Conservation (phyloP, 2,888 invertebrate genomes). For the Aplocera efformata region DNA sequence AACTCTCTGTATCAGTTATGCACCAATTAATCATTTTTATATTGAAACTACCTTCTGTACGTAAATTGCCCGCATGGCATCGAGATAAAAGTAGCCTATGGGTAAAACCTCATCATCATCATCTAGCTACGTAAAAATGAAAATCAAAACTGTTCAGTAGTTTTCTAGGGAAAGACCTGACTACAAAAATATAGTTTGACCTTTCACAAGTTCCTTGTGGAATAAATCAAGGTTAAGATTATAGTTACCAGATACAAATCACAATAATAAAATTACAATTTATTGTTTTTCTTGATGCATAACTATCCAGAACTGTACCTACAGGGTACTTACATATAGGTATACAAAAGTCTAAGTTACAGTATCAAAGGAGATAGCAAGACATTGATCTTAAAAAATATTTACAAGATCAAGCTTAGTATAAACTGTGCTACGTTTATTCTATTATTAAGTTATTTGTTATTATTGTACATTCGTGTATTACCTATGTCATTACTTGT, state of each 20-base stretch:
- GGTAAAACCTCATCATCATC: too few relatives aligned
- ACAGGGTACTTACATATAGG: constrained; percentile 33
- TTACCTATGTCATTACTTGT: constrained; percentile 9
- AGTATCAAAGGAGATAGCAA: constrained; percentile 63
- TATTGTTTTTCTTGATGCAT: constrained; percentile 16
- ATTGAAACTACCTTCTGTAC: too few relatives aligned
- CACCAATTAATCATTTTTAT: constrained; percentile 3
- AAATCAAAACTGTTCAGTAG: too few relatives aligned
- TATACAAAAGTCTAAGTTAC: constrained; percentile 70
- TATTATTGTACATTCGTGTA: constrained; percentile 29
- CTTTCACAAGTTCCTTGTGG: too few relatives aligned
- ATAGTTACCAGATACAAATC: too few relatives aligned
- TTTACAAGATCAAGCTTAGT: constrained; percentile 72
- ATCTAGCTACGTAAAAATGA: too few relatives aligned
- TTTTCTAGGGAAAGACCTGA: too few relatives aligned
- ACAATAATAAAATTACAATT: too few relatives aligned
- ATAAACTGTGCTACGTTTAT: constrained; percentile 53
- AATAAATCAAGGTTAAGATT: too few relatives aligned
- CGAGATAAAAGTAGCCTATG: too few relatives aligned
- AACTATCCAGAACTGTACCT: constrained; percentile 13
- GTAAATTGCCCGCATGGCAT: too few relatives aligned
- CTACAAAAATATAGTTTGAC: too few relatives aligned
- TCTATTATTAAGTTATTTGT: constrained; percentile 23
- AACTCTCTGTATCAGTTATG: constrained; percentile 16
- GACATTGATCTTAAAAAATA: constrained; percentile 65